Evolutionary conservation across 1,140 invertebrate species (phyloP), one percentile per base, ranked within the genome.

Genomic region (Drosophila sechellia): DNA sequence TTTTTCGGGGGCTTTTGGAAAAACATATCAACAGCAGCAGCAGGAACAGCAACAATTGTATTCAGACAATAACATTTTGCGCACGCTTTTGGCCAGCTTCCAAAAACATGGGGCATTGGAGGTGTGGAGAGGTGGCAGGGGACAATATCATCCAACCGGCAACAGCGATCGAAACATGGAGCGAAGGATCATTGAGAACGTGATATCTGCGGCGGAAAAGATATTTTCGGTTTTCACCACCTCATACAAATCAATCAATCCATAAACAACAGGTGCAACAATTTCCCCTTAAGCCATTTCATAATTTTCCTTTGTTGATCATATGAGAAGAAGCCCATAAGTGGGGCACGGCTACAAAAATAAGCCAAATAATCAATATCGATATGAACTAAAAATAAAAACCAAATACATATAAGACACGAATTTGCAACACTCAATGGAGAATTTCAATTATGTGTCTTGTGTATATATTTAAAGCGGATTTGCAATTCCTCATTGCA

Each of bases 31-130:
- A 15, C 40, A 27, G 34, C 6, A 34, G 43, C 17, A 46, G 31
- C 55, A 66, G 11, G 55, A 50, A 55, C 56, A 69, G 40, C 58
- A 79, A 69, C 57, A 72, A 65, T 43, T 55, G 54, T 53, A 34
- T 45, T 52, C 53, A 17, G 69, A 86, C 84, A 86, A 86, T 83
- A 86, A 83, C 61, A 86, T 83, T 86, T 86, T 89, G 83, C 83
- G 83, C 83, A 86, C 83, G 83, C 83, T 86, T 86, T 86, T 86
- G 83, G 83, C 83, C 58, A 35, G 22, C n/a, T n/a, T 75, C 81
- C 81, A 86, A 86, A 17, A 86, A n/a, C 31, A 11, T 3, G 46
- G 31, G 22, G 17, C 55, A 40, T 10, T n/a, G 66, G 43, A 17
- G 35, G 40, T 46, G 15, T 11, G 20, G 11, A 5, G 49, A 50